phyloP scores from a whole-genome alignment of 2,797 vertebrate species.

The Acanthurus tractus region DNA sequence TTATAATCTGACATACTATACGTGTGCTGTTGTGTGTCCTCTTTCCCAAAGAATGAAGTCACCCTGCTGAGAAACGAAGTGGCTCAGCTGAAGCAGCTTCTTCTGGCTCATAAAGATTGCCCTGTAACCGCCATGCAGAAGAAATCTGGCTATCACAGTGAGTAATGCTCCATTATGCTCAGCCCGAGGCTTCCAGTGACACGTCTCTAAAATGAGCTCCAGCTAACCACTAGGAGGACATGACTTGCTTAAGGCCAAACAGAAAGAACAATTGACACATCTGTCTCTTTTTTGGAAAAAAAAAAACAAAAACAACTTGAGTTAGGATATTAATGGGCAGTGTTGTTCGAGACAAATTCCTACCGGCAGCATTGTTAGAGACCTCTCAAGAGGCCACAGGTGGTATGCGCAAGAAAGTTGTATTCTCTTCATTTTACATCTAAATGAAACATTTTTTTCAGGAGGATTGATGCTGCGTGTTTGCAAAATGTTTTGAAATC shows the following conservation, averaged over 20 bases:
- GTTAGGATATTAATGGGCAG: slow-evolving; percentile 55
- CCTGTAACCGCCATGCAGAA: slow-evolving; percentile 99
- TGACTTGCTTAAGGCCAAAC: slow-evolving; percentile 61
- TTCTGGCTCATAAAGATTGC: slow-evolving; percentile 99
- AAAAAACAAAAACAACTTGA: slow-evolving; percentile 22
- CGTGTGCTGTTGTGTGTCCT: slow-evolving; percentile 73
- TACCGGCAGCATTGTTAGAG: not conserved
- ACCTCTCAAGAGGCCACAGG: slow-evolving; percentile 67
- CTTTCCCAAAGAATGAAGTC: slow-evolving; percentile 94
- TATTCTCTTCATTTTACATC: slow-evolving; percentile 42
- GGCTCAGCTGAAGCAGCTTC: slow-evolving; percentile 99
- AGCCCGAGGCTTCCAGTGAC: slow-evolving; percentile 87
- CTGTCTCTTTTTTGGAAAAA: slow-evolving; percentile 31
- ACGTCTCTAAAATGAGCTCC: slow-evolving; percentile 83
- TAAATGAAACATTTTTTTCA: slow-evolving; percentile 53
- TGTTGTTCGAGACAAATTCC: slow-evolving; percentile 48
- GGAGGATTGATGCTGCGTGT: slow-evolving; percentile 26
- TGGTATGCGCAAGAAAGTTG: slow-evolving; percentile 37
- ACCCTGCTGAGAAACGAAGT: slow-evolving; percentile 99
- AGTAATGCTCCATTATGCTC: slow-evolving; percentile 96
- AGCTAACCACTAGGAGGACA: slow-evolving; percentile 66
- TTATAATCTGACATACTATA: slow-evolving; percentile 17
- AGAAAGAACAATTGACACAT: slow-evolving; percentile 61
- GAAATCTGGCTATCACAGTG: slow-evolving; percentile 99
- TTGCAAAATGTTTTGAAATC: slow-evolving; percentile 18